phyloP scores from a whole-genome alignment of 2,113 vertebrate genomes.

The Tringa solitaria region DNA sequence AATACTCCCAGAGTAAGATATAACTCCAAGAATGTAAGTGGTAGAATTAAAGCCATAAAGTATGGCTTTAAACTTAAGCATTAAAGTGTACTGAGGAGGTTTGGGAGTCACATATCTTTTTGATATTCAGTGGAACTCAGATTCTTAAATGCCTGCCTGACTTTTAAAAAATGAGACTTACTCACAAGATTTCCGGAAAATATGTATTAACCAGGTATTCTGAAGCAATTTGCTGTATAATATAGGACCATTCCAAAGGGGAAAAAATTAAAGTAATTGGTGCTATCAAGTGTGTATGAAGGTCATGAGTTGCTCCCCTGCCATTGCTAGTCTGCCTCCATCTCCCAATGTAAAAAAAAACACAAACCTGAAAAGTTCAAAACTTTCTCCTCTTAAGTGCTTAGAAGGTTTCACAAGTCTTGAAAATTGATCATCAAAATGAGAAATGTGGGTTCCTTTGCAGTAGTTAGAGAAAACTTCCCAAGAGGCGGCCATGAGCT shows the following conservation, averaged over 20 bases:
- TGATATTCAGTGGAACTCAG: not conserved
- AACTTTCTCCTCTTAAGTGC: not conserved
- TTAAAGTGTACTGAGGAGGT: not conserved
- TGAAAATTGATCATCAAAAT: not conserved
- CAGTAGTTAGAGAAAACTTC: not conserved
- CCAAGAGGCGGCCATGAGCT: not conserved
- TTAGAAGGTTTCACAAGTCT: not conserved
- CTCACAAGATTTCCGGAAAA: constrained; percentile 7
- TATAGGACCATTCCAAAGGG: not conserved
- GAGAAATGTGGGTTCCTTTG: not conserved
- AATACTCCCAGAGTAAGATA: not conserved
- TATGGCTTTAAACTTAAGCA: not conserved
- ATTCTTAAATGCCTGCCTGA: not conserved
- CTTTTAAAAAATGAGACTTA: constrained; percentile 3
- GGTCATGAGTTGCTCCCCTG: not conserved
- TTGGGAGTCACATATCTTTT: not conserved
- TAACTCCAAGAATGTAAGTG: not conserved
- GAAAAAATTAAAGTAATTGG: not conserved
- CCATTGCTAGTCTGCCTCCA: not conserved
- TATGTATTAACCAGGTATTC: not conserved
- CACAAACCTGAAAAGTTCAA: not conserved
- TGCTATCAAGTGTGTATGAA: not conserved
- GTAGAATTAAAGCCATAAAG: not conserved
- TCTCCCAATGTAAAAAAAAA: not conserved
- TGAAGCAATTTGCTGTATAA: not conserved